These are phyloP conservation scores for Heliconius charithonia DNA, from an alignment of 2,888 invertebrate genomes.

Conservation along the genomic window DNA sequence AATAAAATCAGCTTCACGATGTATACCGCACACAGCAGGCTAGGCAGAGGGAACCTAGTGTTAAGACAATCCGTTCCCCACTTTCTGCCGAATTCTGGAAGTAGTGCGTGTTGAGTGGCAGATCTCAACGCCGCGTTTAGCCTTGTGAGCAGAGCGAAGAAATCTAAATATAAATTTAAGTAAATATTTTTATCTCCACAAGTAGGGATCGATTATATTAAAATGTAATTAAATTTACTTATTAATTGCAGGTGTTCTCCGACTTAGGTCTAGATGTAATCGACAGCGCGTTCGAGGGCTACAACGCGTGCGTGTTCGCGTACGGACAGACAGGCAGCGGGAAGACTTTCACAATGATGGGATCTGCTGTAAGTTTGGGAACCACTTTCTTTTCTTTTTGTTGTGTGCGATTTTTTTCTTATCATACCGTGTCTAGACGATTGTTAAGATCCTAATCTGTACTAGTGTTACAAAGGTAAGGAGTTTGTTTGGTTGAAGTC, in stretches of 20 bases:
- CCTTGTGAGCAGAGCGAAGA: too few relatives aligned
- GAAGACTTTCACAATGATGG: constrained; percentile 97
- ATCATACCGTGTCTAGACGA: neutral
- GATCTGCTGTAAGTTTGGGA: constrained; percentile 84
- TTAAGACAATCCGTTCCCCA: too few relatives aligned
- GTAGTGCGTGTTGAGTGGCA: too few relatives aligned
- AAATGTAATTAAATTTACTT: neutral
- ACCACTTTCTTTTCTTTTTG: neutral
- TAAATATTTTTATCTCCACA: too few relatives aligned
- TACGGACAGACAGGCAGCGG: constrained; percentile 96
- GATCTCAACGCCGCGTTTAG: too few relatives aligned
- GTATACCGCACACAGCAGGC: too few relatives aligned
- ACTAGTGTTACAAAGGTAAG: neutral
- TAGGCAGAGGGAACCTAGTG: too few relatives aligned
- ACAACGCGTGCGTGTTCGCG: constrained; percentile 95
- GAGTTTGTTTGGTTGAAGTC: too few relatives aligned
- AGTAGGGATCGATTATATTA: too few relatives aligned
- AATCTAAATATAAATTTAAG: too few relatives aligned
- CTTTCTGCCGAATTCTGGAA: too few relatives aligned
- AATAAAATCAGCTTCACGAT: too few relatives aligned
- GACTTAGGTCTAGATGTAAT: constrained; percentile 91
- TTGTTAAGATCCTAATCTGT: neutral
- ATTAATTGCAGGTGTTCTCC: constrained; percentile 83
- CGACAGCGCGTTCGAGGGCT: constrained; percentile 91
- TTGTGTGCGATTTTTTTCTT: neutral